Evolutionary conservation across 2,113 vertebrate genomes (phyloP).

Genomic region (Dendrocopos noguchii): DNA sequence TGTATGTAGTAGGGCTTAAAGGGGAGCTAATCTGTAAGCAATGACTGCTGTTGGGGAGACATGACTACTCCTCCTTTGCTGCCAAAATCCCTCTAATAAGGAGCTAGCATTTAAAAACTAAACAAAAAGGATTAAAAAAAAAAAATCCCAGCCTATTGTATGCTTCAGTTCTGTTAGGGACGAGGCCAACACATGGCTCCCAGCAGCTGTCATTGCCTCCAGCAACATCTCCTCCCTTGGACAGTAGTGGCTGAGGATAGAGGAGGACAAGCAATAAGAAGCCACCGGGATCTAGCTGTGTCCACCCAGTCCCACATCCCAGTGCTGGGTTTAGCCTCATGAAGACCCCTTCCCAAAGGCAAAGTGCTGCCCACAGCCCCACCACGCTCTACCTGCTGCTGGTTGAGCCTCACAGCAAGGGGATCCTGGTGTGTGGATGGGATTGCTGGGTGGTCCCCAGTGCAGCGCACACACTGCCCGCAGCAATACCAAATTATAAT

Average conservation of each 20-base stretch:
- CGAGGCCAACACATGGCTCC: not conserved
- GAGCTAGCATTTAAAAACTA: conserved; percentile 9
- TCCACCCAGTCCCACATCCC: not conserved
- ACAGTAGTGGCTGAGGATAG: not conserved
- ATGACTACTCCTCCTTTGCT: not conserved
- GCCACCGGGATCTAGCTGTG: not conserved
- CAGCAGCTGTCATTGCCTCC: conserved; percentile 26
- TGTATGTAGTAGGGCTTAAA: not conserved
- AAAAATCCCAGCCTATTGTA: not conserved
- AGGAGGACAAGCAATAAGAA: not conserved
- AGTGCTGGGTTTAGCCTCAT: not conserved
- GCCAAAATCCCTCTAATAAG: conserved; percentile 1
- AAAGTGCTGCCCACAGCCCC: not conserved
- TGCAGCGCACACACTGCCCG: not conserved
- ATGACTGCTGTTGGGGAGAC: not conserved
- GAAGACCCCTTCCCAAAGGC: not conserved
- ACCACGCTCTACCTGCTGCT: not conserved
- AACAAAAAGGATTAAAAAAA: not conserved
- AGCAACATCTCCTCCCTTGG: conserved; percentile 20
- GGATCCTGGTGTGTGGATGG: not conserved
- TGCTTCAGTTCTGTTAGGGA: not conserved
- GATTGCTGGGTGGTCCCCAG: conserved; percentile 67
- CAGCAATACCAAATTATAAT: conserved; percentile 63
- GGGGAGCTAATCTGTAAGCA: not conserved
- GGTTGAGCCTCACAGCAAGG: not conserved